Conservation (phyloP, 1,140 invertebrate species). For the Micrasema longulum region DNA sequence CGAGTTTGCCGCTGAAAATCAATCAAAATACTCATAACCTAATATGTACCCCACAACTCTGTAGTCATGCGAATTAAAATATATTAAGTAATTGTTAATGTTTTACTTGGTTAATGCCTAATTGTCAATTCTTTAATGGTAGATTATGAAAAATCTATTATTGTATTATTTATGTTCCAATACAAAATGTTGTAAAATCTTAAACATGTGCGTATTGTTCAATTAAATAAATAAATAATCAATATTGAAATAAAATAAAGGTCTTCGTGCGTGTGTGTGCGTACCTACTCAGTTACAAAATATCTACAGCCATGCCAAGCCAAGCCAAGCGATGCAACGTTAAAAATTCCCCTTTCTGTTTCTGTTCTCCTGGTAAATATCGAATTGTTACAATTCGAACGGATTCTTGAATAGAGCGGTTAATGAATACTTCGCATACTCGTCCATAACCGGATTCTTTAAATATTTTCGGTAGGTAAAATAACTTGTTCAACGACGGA, state of each 20-base stretch:
- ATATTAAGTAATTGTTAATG: not conserved
- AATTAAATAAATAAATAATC: too few relatives aligned
- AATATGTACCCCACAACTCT: not conserved
- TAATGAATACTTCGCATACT: constrained; percentile 5
- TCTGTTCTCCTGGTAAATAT: constrained; percentile 1
- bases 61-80: not conserved
- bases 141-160: too few relatives aligned
- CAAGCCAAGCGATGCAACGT: not conserved
- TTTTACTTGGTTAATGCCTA: not conserved
- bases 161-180: too few relatives aligned
- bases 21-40: not conserved
- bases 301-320: too few relatives aligned
- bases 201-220: too few relatives aligned
- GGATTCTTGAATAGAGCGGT: constrained; percentile 6
- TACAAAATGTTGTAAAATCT: too few relatives aligned
- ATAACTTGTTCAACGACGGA: not conserved
- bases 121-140: too few relatives aligned
- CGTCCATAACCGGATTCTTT: not conserved
- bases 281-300: too few relatives aligned
- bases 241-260: too few relatives aligned
- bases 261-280: too few relatives aligned
- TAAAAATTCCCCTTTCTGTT: not conserved
- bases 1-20: not conserved
- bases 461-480: not conserved
- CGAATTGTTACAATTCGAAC: constrained; percentile 21